Conservation (phyloP, 2,113 vertebrate species). For the Garra rufa region DNA sequence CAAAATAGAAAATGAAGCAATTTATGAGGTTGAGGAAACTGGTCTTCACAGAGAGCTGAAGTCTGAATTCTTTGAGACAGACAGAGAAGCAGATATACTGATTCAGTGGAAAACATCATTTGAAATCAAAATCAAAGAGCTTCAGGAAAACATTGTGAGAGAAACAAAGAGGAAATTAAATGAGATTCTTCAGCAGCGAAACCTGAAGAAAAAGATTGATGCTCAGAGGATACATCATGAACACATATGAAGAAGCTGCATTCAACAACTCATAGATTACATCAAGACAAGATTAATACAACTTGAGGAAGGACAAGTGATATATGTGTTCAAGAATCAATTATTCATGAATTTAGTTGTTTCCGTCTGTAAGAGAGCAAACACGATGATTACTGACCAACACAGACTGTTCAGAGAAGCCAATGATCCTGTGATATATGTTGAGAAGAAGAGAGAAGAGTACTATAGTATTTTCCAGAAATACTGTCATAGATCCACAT, state of each 20-base stretch:
- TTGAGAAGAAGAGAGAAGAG: constrained; percentile 15
- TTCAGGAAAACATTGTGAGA: too few relatives aligned
- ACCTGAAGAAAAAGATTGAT: too few relatives aligned
- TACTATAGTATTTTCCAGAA: background rate
- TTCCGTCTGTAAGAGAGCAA: constrained; percentile 62
- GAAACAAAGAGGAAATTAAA: too few relatives aligned
- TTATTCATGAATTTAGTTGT: constrained; percentile 42
- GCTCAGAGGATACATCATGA: too few relatives aligned
- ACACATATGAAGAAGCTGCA: background rate
- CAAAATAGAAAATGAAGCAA: background rate
- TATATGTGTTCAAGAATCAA: too few relatives aligned
- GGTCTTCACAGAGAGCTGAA: background rate
- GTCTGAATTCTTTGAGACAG: too few relatives aligned
- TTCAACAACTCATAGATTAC: constrained; percentile 64
- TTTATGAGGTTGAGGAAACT: background rate
- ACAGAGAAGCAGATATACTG: too few relatives aligned
- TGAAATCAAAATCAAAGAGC: background rate
- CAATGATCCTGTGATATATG: constrained; percentile 61
- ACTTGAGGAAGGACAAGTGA: background rate
- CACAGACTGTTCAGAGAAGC: constrained; percentile 50
- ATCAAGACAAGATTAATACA: constrained; percentile 27
- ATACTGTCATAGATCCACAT: background rate
- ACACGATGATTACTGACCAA: background rate
- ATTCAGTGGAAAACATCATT: too few relatives aligned
- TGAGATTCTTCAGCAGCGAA: too few relatives aligned